A percentile compares a stretch with the other conserved stretches of the same genome.
Conservation (phyloP, 2,797 vertebrate species). For the Macropus fuliginosus region DNA sequence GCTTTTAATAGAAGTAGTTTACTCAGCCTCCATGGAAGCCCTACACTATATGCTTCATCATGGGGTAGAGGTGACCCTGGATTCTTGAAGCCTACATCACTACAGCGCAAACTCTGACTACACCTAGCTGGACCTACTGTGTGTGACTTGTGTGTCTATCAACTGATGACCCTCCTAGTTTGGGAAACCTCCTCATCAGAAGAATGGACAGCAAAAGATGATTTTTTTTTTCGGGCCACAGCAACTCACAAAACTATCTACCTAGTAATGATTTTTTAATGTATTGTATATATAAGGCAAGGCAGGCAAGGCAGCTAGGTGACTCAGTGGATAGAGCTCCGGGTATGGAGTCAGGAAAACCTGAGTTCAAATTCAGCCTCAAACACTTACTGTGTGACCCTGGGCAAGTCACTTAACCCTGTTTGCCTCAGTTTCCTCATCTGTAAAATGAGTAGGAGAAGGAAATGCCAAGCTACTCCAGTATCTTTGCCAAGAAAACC, state of each 20-base stretch:
- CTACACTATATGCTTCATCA: not conserved
- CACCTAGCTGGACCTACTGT: not conserved
- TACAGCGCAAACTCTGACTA: not conserved
- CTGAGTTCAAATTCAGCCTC: not conserved
- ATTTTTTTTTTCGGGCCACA: not conserved
- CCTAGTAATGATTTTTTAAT: not conserved
- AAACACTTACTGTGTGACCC: not conserved
- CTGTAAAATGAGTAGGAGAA: not conserved
- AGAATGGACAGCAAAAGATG: not conserved
- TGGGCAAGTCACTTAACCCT: not conserved
- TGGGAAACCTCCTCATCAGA: not conserved
- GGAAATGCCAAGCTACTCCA: not conserved
- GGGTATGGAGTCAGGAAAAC: not conserved
- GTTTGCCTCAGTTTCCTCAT: not conserved
- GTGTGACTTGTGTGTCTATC: not conserved
- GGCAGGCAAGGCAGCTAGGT: not conserved
- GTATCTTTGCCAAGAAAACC: not conserved
- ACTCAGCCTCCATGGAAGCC: not conserved
- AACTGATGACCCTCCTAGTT: not conserved
- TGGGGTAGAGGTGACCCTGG: not conserved
- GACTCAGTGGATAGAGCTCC: not conserved
- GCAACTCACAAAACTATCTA: not conserved
- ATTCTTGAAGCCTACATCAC: not conserved
- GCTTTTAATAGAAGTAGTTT: not conserved
- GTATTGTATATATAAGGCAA: not conserved